These are phyloP conservation scores for Pygocentrus nattereri DNA, from an alignment of 2,797 vertebrate genomes.

Conservation along the genomic window DNA sequence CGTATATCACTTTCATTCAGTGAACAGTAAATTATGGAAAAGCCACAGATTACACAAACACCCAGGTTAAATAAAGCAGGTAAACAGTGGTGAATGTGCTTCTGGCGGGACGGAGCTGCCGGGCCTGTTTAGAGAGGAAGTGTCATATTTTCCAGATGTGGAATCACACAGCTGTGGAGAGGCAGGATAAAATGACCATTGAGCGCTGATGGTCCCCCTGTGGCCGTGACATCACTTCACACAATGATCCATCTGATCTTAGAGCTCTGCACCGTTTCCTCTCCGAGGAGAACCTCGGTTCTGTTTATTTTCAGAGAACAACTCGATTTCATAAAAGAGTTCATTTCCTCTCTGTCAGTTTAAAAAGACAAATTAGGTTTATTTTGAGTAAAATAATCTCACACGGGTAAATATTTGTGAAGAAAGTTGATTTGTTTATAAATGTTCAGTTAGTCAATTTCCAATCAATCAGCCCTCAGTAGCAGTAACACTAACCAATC, in stretches of 20 bases:
- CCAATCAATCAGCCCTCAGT: no score
- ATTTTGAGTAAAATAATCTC: no score
- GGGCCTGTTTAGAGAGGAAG: constrained; percentile 25
- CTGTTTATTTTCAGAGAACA: not conserved
- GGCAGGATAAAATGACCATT: constrained; percentile 36
- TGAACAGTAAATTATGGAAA: not conserved
- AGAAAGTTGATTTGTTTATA: no score
- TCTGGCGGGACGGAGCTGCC: constrained; percentile 7
- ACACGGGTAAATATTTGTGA: no score
- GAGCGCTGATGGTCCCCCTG: constrained; percentile 8
- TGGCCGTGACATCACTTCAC: constrained; percentile 2
- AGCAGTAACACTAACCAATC: no score
- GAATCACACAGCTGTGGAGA: constrained; percentile 31
- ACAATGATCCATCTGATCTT: not conserved
- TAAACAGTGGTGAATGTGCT: constrained; percentile 15
- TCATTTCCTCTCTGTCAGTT: no score
- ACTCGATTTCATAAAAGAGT: no score
- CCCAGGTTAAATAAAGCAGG: not conserved
- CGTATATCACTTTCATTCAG: not conserved
- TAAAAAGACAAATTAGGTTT: no score
- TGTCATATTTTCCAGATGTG: constrained; percentile 41
- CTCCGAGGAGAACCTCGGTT: not conserved
- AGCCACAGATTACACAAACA: not conserved
- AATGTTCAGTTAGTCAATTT: no score
- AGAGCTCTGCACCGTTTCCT: not conserved